Evolutionary conservation across 2,888 invertebrate genomes (phyloP).

Genomic region (Pristionchus maxplancki): DNA sequence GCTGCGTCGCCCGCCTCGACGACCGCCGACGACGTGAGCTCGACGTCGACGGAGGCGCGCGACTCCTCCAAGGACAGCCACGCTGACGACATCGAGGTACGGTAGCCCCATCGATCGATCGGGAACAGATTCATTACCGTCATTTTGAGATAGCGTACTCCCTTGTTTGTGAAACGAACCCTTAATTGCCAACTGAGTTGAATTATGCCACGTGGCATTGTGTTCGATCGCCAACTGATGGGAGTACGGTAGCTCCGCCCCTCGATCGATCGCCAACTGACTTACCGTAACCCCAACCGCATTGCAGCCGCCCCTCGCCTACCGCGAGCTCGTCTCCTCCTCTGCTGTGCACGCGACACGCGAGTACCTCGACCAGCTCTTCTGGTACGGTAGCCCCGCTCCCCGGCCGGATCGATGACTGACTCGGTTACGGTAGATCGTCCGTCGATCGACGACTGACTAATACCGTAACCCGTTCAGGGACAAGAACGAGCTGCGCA

Average conservation of each 20-base stretch:
- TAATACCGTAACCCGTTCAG: slow-evolving; percentile 31
- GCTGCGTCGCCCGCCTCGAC: background rate
- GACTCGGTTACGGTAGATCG: slow-evolving; percentile 17
- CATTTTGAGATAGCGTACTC: background rate
- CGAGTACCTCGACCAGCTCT: slow-evolving; percentile 50
- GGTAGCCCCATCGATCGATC: background rate
- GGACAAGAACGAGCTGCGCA: slow-evolving; percentile 58
- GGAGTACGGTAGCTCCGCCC: background rate
- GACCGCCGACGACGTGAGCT: background rate
- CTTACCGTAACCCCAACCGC: background rate
- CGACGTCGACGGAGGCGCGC: slow-evolving; percentile 12
- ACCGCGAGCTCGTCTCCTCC: slow-evolving; percentile 36
- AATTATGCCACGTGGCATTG: background rate
- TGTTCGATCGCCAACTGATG: no score
- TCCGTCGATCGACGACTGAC: background rate
- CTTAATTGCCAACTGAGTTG: background rate
- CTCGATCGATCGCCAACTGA: slow-evolving; percentile 9
- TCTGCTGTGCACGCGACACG: background rate
- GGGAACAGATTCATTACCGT: background rate
- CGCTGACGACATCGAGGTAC: slow-evolving; percentile 40
- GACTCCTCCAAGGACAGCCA: slow-evolving; percentile 12
- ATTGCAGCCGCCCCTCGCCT: slow-evolving; percentile 45
- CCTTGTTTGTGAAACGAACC: background rate
- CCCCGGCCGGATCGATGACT: background rate
- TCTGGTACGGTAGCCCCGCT: slow-evolving; percentile 24